A percentile compares a stretch with the other conserved stretches of the same genome.
phyloP scores from a whole-genome alignment of 2,888 invertebrate genomes.

The Temnothorax ravouxi region DNA sequence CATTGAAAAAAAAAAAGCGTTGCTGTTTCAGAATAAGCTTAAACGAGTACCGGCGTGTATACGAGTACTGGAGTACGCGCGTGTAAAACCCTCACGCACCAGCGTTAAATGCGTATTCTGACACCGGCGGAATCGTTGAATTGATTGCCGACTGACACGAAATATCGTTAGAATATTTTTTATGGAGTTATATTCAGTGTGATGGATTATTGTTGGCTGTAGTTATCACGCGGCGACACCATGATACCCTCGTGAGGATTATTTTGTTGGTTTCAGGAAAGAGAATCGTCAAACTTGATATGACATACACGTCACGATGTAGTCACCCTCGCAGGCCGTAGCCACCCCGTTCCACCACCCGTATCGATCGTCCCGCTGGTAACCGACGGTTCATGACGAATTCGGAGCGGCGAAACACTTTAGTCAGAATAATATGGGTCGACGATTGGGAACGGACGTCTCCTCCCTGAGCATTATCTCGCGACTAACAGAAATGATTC shows the following conservation, averaged over 20 bases:
- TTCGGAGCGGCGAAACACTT: background rate
- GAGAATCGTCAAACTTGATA: background rate
- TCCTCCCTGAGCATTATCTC: conserved; percentile 6
- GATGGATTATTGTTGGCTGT: background rate
- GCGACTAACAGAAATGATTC: conserved; percentile 15
- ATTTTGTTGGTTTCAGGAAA: background rate
- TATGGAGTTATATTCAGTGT: background rate
- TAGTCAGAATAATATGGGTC: background rate
- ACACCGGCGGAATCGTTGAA: background rate
- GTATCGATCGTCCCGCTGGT: conserved; percentile 23
- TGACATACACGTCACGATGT: conserved; percentile 18
- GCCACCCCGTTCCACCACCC: background rate
- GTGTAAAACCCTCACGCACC: background rate
- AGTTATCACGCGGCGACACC: background rate
- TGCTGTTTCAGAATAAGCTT: background rate
- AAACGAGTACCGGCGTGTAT: background rate
- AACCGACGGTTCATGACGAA: background rate
- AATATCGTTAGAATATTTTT: background rate
- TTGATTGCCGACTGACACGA: no score
- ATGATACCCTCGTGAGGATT: background rate
- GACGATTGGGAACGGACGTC: background rate
- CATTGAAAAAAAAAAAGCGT: background rate
- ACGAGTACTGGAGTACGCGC: background rate
- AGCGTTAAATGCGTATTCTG: background rate
- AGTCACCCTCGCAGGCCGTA: background rate